A percentile compares a stretch with the other conserved stretches of the same genome.
These are phyloP conservation scores for Marcusenius ussheri DNA, from an alignment of 2,113 vertebrate species.

Conservation along the genomic window DNA sequence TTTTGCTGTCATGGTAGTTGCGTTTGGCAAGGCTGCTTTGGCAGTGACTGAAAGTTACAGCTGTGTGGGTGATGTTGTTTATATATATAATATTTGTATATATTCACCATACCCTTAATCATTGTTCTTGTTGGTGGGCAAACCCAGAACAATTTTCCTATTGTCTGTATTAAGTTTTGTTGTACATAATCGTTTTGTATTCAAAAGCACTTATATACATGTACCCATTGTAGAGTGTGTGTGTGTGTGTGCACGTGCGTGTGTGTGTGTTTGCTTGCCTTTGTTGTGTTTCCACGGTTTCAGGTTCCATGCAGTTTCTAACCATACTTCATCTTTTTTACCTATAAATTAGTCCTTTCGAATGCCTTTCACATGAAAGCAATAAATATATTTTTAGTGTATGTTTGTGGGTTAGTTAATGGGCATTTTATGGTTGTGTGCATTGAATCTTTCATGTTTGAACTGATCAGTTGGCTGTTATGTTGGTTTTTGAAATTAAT, in stretches of 20 bases:
- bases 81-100: not conserved
- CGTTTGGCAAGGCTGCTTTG: not conserved
- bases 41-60: not conserved
- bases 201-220: not conserved
- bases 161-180: not conserved
- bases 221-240: not conserved
- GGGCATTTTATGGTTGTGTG: not conserved
- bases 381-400: conserved; percentile 3
- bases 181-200: not conserved
- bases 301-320: not conserved
- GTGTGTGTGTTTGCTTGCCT: not conserved
- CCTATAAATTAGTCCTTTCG: not conserved
- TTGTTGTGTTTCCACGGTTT: not conserved
- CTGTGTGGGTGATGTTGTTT: not conserved
- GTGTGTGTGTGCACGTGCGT: not conserved
- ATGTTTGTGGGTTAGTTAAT: not conserved
- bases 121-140: not conserved
- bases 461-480: not conserved
- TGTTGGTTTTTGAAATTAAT: not conserved
- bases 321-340: not conserved
- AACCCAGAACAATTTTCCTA: not conserved
- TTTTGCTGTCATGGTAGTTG: not conserved
- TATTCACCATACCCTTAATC: not conserved
- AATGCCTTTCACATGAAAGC: not conserved
- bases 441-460: not conserved